Evolutionary conservation across 2,888 invertebrate genomes (phyloP).

Genomic region (Archips xylosteana): DNA sequence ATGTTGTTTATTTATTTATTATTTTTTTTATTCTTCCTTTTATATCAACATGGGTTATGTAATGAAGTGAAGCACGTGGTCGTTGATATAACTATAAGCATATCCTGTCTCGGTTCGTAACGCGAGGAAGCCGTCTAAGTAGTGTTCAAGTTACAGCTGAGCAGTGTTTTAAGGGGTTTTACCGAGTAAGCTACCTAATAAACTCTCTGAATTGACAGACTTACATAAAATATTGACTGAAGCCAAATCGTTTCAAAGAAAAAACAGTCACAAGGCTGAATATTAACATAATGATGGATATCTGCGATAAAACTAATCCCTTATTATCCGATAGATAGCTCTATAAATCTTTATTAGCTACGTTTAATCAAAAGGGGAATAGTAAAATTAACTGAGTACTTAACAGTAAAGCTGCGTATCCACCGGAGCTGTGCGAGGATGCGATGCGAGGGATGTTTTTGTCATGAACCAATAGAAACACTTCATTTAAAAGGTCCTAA

Average conservation of each 20-base stretch:
- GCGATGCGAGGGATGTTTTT: too few relatives aligned
- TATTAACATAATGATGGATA: neutral
- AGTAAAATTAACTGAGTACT: neutral
- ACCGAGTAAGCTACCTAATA: too few relatives aligned
- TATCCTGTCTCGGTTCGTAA: neutral
- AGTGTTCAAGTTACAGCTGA: neutral
- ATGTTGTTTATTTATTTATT: neutral
- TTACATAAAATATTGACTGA: neutral
- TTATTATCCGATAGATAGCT: neutral
- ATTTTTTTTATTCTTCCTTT: neutral
- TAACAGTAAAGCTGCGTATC: too few relatives aligned
- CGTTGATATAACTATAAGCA: neutral
- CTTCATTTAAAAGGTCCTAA: too few relatives aligned
- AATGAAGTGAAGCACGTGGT: neutral
- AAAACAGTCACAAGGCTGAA: neutral
- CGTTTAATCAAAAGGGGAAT: neutral
- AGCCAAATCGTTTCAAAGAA: neutral
- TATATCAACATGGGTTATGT: neutral
- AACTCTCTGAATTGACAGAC: too few relatives aligned
- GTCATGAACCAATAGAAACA: too few relatives aligned
- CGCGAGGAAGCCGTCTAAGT: slow-evolving; percentile 5
- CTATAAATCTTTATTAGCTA: neutral
- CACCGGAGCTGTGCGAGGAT: too few relatives aligned
- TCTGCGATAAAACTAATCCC: neutral
- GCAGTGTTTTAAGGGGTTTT: neutral